Base-by-base conservation (phyloP, 1,140 invertebrate genomes). In the Diuraphis noxia region DNA sequence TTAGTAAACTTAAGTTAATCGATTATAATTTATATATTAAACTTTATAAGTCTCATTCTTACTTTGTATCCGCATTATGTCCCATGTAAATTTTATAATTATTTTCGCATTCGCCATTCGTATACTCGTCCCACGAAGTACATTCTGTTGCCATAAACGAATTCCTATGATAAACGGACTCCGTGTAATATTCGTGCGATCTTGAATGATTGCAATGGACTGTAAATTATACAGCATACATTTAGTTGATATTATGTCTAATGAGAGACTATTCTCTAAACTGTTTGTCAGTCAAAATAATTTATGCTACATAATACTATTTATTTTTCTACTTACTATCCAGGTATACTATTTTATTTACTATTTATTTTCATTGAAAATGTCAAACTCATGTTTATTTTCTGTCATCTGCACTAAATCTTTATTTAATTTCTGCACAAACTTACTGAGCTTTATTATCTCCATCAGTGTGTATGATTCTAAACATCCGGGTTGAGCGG, bases 191-290 rank as follows among this genome's bases (percentile, higher is more conserved):
- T 85, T 95, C 93, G 92, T 95, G 95, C 0, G 96, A 95, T 88
- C 96, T 94, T 72, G 95, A 95, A 93, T 97, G 96, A 93, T 96
- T 97, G 93, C 96, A 97, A n/a, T 95, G 95, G 92, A 96, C 96
- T 93, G 92, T 41, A 63, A 92, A 46, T 52, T 34, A 41, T 5
- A 9, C 38, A 41, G 13, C 40, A 38, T 8, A 81, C 46, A 19
- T 46, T 46, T 46, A n/a, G n/a, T n/a, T n/a, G n/a, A n/a, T n/a
- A n/a, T n/a, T n/a, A n/a, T n/a, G n/a, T n/a, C n/a, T n/a, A n/a
- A n/a, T n/a, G n/a, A n/a, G n/a, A n/a, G n/a, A n/a, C n/a, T n/a
- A n/a, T n/a, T n/a, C n/a, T n/a, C n/a, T n/a, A n/a, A n/a, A n/a
- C n/a, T n/a, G n/a, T n/a, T n/a, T n/a, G n/a, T n/a, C n/a, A n/a